Evolutionary conservation across 2,113 vertebrate genomes (phyloP), one percentile per base, ranked within the genome.

Genomic region (Tringa solitaria): DNA sequence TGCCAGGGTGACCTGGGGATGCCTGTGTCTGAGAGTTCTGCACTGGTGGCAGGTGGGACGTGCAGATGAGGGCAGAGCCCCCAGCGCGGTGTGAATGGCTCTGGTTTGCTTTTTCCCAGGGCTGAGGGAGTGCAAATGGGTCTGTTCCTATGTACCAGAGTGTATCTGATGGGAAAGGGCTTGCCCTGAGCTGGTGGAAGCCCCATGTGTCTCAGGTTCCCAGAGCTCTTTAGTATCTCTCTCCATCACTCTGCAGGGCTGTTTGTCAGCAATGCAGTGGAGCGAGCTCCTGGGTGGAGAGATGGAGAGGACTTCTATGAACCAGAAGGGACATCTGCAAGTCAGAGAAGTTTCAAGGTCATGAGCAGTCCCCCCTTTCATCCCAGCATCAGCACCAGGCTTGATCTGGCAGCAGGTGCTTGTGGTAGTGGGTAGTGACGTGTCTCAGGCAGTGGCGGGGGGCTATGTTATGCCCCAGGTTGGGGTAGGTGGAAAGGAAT

Each of bases 381-480:
- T 4, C 32, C 50, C 64, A 53, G 22, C 41, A 35, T 16, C 59
- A 67, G 53, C 83, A 35, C 26, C 72, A 86, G 75, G 75, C 84
- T 87, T 53, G 61, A 24, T 69, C n/a, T 59, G 37, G 50, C 69
- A 61, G 46, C 63, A 51, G 35, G 12, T 74, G 37, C 54, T 41
- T 4, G 18, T 69, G 63, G 33, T n/a, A 61, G 39, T 10, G 33
- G 87, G 43, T 70, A 88, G 59, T 13, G 50, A 57, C 4, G 3
- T 67, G 64, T n/a, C 60, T 79, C 20, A 27, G 39, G 77, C 45
- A 24, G 74, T 30, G 65, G 22, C 6, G 9, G 53, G 53, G 46
- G 9, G 5, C 35, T 61, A 3, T 7, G 48, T 7, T 26, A 24
- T 78, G 72, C 46, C 75, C 48, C 59, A 84, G 0, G 15, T 0